phyloP scores from a whole-genome alignment of 2,888 invertebrate species.

The Drymonia ruficornis region DNA sequence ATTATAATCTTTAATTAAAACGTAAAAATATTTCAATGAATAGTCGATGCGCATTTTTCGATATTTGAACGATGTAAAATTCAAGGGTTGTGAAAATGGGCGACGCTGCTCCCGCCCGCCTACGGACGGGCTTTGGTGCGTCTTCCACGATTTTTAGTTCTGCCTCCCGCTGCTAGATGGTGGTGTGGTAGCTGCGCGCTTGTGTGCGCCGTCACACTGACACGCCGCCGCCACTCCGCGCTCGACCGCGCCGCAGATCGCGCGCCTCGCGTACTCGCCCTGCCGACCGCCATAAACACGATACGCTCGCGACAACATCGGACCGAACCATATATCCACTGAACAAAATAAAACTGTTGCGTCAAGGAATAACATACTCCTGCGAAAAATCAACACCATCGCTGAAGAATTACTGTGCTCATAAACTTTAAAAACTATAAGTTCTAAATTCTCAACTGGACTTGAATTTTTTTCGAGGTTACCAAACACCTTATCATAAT shows the following conservation, averaged over 20 bases:
- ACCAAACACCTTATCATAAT: conserved; percentile 57
- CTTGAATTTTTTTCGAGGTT: conserved; percentile 46
- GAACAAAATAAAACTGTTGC: conserved; percentile 63
- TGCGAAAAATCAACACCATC: conserved; percentile 35
- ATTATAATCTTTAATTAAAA: no score
- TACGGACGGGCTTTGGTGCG: conserved; percentile 45
- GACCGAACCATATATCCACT: conserved; percentile 47
- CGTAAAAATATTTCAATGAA: no score
- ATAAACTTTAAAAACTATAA: conserved; percentile 33
- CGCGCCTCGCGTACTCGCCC: conserved; percentile 70
- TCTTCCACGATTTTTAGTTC: conserved; percentile 47
- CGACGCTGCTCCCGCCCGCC: conserved; percentile 62
- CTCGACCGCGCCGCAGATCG: conserved; percentile 79
- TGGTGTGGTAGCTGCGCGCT: conserved; percentile 57
- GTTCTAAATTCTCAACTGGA: conserved; percentile 37
- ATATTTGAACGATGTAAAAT: not conserved
- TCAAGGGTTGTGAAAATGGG: conserved; percentile 18
- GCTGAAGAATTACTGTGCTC: conserved; percentile 38
- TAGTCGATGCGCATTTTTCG: no score
- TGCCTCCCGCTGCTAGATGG: conserved; percentile 77
- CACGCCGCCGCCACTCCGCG: conserved; percentile 79
- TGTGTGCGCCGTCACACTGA: conserved; percentile 73
- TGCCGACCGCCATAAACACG: conserved; percentile 57
- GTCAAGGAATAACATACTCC: conserved; percentile 44
- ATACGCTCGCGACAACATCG: conserved; percentile 72